Base-by-base conservation (phyloP, 2,888 invertebrate species). In the Apodemia hepburni region DNA sequence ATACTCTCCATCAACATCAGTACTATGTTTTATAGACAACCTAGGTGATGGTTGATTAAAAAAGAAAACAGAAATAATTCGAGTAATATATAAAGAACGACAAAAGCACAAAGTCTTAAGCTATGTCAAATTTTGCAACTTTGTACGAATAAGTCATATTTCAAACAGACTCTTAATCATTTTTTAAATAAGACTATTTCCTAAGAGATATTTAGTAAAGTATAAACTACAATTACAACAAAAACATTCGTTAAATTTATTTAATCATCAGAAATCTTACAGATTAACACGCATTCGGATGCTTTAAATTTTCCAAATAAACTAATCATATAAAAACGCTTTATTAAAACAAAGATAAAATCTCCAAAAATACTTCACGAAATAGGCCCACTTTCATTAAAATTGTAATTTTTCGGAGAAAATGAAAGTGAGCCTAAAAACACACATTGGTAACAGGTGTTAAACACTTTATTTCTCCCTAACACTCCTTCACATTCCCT, bases 401-500 rank as follows among this genome's bases (percentile, higher is more conserved):
- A 57, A 18, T 38, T 51, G 49, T 51, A 18, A 17, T n/a, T 7
- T 22, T 3, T 18, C 17, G n/a, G 18, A 51, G 18, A 18, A 22
- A 51, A 51, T 51, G 51, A 51, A 22, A 22, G 51, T 51, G 18
- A 51, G 18, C 22, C 51, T 1, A 18, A 38, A 67, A 66, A 71
- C 72, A 73, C 76, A 75, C 76, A 66, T 63, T 60, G 59, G 70
- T 66, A 78, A 77, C 78, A 79, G 77, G 69, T 78, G 77, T 76
- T 78, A 71, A 72, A 73, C 71, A 68, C 75, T 75, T 75, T 38
- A 38, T 38, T 38, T 76, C 70, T 72, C 68, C 67, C 67, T 72
- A 73, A 74, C 70, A 71, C 75, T 68, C 76, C 76, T 73, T 71
- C 74, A 74, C 85, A 88, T 88, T 89, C 88, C 89, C 89, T 79